Percentiles rank a stretch among this genome's conserved stretches.
Conservation (phyloP, 2,888 invertebrate species). For the Amphimallon solstitiale region DNA sequence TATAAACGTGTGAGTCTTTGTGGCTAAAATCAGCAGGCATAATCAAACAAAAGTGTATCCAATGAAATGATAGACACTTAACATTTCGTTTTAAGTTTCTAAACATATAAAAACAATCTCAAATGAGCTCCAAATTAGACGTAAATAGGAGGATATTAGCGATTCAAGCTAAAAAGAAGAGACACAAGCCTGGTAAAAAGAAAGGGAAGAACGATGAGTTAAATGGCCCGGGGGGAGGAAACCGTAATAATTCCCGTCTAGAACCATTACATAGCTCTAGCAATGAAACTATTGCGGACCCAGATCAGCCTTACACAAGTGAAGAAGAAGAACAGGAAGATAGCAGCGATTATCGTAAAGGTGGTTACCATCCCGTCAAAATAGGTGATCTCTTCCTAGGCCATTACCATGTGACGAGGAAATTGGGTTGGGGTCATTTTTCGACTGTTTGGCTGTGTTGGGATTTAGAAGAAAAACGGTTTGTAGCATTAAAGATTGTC, state of each 20-base stretch:
- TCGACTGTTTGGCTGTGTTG: conserved; percentile 99
- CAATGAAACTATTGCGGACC: conserved; percentile 81
- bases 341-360: conserved; percentile 95
- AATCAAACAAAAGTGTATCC: conserved; percentile 75
- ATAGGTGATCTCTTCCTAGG: conserved; percentile 92
- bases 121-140: conserved; percentile 89
- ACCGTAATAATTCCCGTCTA: conserved; percentile 65
- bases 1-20: too few species aligned
- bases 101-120: conserved; percentile 38
- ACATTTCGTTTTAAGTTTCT: conserved; percentile 61
- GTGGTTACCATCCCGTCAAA: conserved; percentile 98
- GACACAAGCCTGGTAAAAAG: conserved; percentile 88
- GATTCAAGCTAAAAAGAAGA: conserved; percentile 92
- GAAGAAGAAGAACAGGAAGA: conserved; percentile 99
- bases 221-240: conserved; percentile 67
- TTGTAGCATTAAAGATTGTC: conserved; percentile 98
- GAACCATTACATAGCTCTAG: conserved; percentile 84
- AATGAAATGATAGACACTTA: conserved; percentile 71
- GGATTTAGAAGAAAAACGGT: conserved; percentile 94
- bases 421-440: conserved; percentile 99
- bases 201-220: conserved; percentile 76
- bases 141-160: conserved; percentile 91
- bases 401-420: conserved; percentile 96
- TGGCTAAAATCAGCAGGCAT: conserved; percentile 72
- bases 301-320: conserved; percentile 78